Conservation (phyloP, 2,797 vertebrate genomes). For the Diplodus puntazzo region DNA sequence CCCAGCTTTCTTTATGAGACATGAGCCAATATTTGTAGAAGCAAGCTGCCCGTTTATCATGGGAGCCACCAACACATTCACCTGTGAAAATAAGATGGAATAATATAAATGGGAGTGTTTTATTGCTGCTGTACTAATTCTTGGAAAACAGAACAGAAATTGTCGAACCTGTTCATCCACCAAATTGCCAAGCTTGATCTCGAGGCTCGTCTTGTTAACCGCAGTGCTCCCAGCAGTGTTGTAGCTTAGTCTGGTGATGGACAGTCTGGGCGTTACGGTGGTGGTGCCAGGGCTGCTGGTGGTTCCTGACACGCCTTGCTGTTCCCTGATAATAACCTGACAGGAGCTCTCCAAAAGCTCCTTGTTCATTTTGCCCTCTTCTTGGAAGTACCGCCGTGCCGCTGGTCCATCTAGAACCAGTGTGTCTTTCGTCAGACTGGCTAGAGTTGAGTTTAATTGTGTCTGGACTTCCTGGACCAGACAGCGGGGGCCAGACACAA, state of each 20-base stretch:
- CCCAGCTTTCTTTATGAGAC: conserved; percentile 64
- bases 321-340: conserved; percentile 60
- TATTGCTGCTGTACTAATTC: background rate
- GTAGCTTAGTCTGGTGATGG: background rate
- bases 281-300: background rate
- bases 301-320: background rate
- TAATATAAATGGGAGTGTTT: background rate
- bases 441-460: conserved; percentile 38
- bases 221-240: accelerated
- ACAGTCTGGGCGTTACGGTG: background rate
- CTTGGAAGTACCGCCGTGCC: conserved; percentile 64
- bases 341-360: conserved; percentile 53
- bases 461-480: conserved; percentile 45
- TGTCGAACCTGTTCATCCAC: conserved; percentile 55
- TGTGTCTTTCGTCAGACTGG: conserved; percentile 28
- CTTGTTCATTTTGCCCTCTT: conserved; percentile 48
- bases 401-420: conserved; percentile 68
- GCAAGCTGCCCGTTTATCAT: conserved; percentile 60
- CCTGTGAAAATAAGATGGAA: conserved; percentile 57
- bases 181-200: conserved; percentile 53
- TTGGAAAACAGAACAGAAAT: background rate
- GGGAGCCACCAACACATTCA: conserved; percentile 73
- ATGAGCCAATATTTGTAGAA: conserved; percentile 61
- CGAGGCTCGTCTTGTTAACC: conserved; percentile 40
- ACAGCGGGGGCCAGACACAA: conserved; percentile 65